Conservation (phyloP, 1,140 invertebrate species). For the Lepidurus couesii region DNA sequence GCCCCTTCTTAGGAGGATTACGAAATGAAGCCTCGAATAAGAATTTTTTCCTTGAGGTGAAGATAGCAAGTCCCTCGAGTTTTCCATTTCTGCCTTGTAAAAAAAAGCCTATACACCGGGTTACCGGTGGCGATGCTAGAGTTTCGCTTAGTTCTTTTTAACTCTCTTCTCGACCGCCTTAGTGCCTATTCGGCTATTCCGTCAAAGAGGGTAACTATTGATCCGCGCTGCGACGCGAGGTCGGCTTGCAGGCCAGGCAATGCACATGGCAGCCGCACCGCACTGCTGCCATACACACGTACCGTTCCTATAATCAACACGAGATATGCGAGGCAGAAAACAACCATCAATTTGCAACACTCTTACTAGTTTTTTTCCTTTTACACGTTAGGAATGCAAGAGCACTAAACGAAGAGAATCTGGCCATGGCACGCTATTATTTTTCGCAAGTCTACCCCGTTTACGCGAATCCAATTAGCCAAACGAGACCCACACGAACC, state of each 20-base stretch:
- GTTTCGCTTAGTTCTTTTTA: background rate
- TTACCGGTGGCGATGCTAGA: slow-evolving; percentile 15
- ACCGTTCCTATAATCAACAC: slow-evolving; percentile 6
- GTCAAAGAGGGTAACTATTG: slow-evolving; percentile 22
- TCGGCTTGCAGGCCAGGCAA: slow-evolving; percentile 7
- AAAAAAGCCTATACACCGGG: background rate
- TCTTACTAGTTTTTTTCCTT: background rate
- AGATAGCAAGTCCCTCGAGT: background rate
- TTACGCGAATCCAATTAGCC: slow-evolving; percentile 2
- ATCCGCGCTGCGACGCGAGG: slow-evolving; percentile 12
- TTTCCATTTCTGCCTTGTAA: background rate
- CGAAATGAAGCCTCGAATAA: background rate
- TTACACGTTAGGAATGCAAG: background rate
- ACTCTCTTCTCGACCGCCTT: background rate
- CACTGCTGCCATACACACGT: slow-evolving; percentile 7
- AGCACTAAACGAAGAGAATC: no score
- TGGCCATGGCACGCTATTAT: no score
- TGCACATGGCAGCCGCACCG: slow-evolving; percentile 15
- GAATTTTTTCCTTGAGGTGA: background rate
- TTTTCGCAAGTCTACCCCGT: background rate
- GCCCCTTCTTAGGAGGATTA: background rate
- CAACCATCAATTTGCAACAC: background rate
- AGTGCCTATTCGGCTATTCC: slow-evolving; percentile 13
- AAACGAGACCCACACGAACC: background rate
- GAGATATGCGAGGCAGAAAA: background rate